Evolutionary conservation across 2,113 vertebrate genomes (phyloP).

Genomic region (Lepus americanus): DNA sequence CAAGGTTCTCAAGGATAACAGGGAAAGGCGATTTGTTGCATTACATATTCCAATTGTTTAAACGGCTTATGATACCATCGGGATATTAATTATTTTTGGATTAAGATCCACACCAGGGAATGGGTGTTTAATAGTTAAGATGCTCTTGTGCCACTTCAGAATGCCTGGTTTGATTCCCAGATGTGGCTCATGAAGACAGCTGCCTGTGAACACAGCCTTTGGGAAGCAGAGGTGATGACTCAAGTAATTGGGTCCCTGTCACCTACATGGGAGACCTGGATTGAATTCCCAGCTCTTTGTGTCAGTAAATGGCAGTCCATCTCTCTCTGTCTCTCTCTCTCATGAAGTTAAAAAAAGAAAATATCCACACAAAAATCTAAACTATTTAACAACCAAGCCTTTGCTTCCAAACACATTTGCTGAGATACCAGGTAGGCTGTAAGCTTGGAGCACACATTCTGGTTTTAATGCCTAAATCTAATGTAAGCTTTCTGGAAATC

Average conservation of each 20-base stretch:
- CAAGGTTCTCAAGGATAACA: slow-evolving; percentile 38
- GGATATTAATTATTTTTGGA: slow-evolving; percentile 74
- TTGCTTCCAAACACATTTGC: background rate
- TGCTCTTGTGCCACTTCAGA: too few relatives aligned
- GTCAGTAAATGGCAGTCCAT: too few relatives aligned
- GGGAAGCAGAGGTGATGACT: too few relatives aligned
- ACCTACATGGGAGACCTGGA: too few relatives aligned
- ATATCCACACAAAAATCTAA: background rate
- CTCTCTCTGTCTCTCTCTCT: too few relatives aligned
- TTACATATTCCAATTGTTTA: slow-evolving; percentile 54
- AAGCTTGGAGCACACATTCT: background rate
- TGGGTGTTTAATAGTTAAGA: too few relatives aligned
- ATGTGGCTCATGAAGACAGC: too few relatives aligned
- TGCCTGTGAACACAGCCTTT: too few relatives aligned
- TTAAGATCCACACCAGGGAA: slow-evolving; percentile 6
- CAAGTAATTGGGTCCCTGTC: too few relatives aligned
- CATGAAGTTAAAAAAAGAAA: too few relatives aligned
- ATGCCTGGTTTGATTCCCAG: too few relatives aligned
- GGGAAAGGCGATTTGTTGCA: background rate
- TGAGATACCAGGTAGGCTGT: rapidly evolving
- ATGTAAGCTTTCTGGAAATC: background rate
- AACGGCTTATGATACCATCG: slow-evolving; percentile 54
- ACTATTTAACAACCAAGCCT: background rate
- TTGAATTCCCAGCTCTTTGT: too few relatives aligned
- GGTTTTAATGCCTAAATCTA: background rate